Conservation (phyloP, 1,140 invertebrate species). For the Armadillidium nasatum region DNA sequence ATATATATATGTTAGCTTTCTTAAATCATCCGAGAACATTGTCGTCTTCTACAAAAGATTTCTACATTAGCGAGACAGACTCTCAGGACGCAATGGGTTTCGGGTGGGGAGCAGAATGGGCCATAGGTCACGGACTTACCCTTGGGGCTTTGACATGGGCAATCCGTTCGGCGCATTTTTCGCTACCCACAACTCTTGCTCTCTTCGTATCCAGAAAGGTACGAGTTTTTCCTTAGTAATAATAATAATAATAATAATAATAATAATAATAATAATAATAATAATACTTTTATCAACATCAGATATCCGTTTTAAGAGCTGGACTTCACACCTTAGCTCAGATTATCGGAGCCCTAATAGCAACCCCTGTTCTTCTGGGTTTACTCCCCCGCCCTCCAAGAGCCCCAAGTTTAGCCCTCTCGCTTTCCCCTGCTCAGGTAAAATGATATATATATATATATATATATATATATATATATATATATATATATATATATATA, state of each 20-base stretch:
- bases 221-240: not conserved
- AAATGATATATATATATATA: too few relatives aligned
- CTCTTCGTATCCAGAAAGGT: slow-evolving; percentile 34
- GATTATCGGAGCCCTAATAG: slow-evolving; percentile 25
- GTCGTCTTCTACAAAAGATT: not conserved
- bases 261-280: too few relatives aligned
- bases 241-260: too few relatives aligned
- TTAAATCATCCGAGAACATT: not conserved
- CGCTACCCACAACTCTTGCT: slow-evolving; percentile 33
- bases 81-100: slow-evolving; percentile 17
- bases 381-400: slow-evolving; percentile 27
- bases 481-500: too few relatives aligned
- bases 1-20: too few relatives aligned
- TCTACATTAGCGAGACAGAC: not conserved
- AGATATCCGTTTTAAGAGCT: slow-evolving; percentile 31
- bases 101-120: slow-evolving; percentile 28
- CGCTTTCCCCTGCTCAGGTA: slow-evolving; percentile 30
- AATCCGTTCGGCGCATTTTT: slow-evolving; percentile 29
- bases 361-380: slow-evolving; percentile 31
- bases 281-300: too few relatives aligned
- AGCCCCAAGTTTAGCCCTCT: slow-evolving; percentile 21
- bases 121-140: slow-evolving; percentile 29
- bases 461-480: too few relatives aligned
- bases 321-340: slow-evolving; percentile 21
- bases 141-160: slow-evolving; percentile 34